phyloP scores from a whole-genome alignment of 2,113 vertebrate genomes.

The Motacilla tschutschensis region DNA sequence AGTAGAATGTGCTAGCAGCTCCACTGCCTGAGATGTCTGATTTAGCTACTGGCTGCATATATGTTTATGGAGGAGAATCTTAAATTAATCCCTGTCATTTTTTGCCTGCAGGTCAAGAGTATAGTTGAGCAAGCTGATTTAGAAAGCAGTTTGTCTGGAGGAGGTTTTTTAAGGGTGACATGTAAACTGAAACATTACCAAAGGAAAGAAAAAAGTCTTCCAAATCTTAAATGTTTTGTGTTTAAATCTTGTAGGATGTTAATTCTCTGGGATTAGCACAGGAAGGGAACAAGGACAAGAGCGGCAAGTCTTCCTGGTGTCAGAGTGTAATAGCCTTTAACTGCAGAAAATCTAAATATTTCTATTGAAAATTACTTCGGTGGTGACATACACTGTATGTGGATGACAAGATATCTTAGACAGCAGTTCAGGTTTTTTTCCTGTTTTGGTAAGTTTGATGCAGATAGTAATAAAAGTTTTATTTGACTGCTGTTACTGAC shows the following conservation, averaged over 20 bases:
- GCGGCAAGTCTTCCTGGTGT: background rate
- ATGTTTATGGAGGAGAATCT: background rate
- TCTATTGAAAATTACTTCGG: background rate
- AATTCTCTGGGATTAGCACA: background rate
- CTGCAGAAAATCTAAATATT: background rate
- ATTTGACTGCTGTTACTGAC: background rate
- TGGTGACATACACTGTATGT: background rate
- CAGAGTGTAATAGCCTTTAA: background rate
- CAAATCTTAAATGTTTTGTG: background rate
- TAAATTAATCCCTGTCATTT: background rate
- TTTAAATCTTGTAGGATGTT: background rate
- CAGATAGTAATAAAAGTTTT: background rate
- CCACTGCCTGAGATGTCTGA: background rate
- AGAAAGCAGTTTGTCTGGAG: background rate
- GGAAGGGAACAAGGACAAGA: background rate
- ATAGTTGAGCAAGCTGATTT: background rate
- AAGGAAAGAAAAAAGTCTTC: background rate
- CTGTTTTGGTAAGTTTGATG: background rate
- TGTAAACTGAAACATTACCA: background rate
- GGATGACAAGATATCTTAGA: background rate
- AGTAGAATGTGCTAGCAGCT: background rate
- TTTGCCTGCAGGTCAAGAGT: background rate
- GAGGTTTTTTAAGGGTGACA: background rate
- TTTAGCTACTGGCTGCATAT: background rate
- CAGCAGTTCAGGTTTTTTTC: background rate